Evolutionary conservation across 2,113 vertebrate species (phyloP).

Genomic region (Neopipo cinnamomea): DNA sequence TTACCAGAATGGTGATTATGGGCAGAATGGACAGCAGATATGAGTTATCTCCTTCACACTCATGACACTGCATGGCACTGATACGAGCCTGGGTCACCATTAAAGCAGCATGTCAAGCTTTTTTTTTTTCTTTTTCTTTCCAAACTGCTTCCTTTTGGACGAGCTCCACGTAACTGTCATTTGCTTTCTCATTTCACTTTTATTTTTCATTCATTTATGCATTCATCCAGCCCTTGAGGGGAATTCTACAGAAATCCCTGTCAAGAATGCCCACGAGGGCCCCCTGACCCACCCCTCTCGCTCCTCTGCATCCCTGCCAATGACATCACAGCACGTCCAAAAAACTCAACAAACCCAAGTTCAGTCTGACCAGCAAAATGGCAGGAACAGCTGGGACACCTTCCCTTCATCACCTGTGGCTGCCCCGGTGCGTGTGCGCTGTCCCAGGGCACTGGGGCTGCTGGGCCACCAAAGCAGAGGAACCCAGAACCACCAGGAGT

Average conservation of each 20-base stretch:
- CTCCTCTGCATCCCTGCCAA: not conserved
- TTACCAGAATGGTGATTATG: not conserved
- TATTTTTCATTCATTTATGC: not conserved
- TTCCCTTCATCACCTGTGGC: not conserved
- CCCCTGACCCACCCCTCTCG: not conserved
- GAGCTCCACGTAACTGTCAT: not conserved
- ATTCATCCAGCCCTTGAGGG: not conserved
- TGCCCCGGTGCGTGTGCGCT: fast-evolving
- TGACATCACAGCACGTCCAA: fast-evolving
- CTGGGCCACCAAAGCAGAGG: not conserved
- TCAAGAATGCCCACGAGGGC: not conserved
- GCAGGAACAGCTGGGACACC: not conserved
- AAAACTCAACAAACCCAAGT: not conserved
- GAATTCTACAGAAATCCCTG: not conserved
- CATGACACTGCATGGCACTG: not conserved
- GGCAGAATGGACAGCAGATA: not conserved
- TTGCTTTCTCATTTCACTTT: not conserved
- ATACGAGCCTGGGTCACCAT: not conserved
- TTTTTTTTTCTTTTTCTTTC: not conserved
- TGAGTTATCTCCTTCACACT: not conserved
- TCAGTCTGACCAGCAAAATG: not conserved
- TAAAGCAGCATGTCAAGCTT: not conserved
- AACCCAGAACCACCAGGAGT: not conserved
- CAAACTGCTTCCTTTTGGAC: not conserved
- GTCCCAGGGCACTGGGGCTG: not conserved